Percentiles rank a stretch among this genome's conserved stretches.
Conservation (phyloP, 2,888 invertebrate genomes). For the Isotomurus palustris region DNA sequence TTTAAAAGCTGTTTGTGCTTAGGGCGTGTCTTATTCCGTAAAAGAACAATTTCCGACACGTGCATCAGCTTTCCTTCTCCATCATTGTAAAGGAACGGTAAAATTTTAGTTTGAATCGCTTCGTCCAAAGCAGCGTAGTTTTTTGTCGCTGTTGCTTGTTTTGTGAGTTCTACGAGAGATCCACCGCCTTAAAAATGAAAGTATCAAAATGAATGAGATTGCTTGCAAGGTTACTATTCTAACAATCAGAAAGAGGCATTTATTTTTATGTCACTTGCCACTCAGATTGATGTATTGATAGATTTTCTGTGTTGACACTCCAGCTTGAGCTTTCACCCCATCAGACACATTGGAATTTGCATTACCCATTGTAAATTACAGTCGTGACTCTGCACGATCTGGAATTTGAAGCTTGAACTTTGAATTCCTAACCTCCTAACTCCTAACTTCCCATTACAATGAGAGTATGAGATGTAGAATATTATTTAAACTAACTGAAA, state of each 20-base stretch:
- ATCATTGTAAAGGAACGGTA: constrained; percentile 87
- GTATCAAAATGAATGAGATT: background rate
- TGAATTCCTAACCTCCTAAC: background rate
- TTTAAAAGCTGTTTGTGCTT: constrained; percentile 63
- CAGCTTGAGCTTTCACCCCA: constrained; percentile 90
- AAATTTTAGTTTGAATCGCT: constrained; percentile 83
- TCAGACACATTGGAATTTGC: constrained; percentile 69
- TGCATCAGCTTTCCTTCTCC: constrained; percentile 89
- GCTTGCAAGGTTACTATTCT: background rate
- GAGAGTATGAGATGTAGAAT: too few species aligned
- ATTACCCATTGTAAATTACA: constrained; percentile 52
- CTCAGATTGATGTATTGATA: constrained; percentile 87
- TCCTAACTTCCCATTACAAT: background rate
- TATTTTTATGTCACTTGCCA: constrained; percentile 55
- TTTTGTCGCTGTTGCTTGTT: constrained; percentile 80
- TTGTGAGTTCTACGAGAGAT: constrained; percentile 87
- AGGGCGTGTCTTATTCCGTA: constrained; percentile 78
- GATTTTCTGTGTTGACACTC: constrained; percentile 70
- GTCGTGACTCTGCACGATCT: background rate
- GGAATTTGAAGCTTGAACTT: background rate
- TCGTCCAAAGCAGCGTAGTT: constrained; percentile 89
- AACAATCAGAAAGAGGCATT: background rate
- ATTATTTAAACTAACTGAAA: too few species aligned
- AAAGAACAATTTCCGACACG: constrained; percentile 77
- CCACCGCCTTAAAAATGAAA: constrained; percentile 66